Evolutionary conservation across 2,797 vertebrate species (phyloP).

Genomic region (Vultur gryphus): DNA sequence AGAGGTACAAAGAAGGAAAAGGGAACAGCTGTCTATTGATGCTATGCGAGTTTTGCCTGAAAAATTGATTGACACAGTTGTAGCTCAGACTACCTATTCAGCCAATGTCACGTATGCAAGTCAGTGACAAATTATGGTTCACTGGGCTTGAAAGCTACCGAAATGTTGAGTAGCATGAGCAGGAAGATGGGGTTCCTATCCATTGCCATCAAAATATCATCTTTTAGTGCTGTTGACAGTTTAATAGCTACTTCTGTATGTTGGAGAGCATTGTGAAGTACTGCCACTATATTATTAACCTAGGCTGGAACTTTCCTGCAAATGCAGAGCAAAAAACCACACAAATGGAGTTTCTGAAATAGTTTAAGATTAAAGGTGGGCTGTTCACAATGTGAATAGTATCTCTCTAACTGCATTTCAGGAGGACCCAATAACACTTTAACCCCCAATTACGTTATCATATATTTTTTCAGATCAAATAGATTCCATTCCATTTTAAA

Average conservation of each 20-base stretch:
- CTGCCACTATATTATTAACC: constrained; percentile 51
- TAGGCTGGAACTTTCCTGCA: constrained; percentile 3
- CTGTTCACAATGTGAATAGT: background rate
- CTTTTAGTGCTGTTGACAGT: constrained; percentile 52
- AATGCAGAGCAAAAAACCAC: background rate
- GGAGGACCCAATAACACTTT: background rate
- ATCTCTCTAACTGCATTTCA: background rate
- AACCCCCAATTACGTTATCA: background rate
- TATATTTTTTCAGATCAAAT: background rate
- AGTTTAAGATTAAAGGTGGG: background rate
- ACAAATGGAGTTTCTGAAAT: background rate
- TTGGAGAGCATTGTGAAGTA: constrained; percentile 32
- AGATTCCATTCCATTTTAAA: background rate
- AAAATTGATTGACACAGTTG: background rate
- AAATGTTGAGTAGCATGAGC: constrained; percentile 14
- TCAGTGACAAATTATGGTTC: constrained; percentile 46
- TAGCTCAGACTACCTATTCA: background rate
- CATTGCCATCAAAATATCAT: constrained; percentile 55
- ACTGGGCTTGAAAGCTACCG: constrained; percentile 49
- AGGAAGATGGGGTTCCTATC: constrained; percentile 50
- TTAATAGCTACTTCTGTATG: constrained; percentile 54
- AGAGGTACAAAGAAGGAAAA: background rate
- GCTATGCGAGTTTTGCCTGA: background rate
- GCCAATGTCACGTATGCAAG: background rate
- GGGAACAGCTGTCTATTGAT: background rate